Base-by-base conservation (phyloP, 2,888 invertebrate species). In the Autographa pulchrina region DNA sequence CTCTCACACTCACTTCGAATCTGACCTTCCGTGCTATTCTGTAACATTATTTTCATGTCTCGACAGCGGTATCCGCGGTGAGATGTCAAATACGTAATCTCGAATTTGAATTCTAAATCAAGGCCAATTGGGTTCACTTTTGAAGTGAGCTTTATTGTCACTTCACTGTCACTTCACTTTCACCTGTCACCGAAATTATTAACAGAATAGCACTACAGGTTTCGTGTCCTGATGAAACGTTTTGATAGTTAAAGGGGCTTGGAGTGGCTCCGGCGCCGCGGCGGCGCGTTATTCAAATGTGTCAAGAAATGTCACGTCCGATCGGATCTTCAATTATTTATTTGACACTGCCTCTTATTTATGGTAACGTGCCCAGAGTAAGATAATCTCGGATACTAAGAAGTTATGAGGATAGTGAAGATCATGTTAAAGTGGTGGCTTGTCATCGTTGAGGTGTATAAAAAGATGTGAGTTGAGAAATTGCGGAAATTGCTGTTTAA, bases 401-500 rank as follows among this genome's bases (percentile, higher is more conserved):
- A 16, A 11, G 3, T 2, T 1, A 3, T 0, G n/a, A 14, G 8
- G 20, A 16, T 9, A 0, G 0, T 11, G 54, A 43, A 16, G 71
- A 0, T 65, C 72, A 68, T 43, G 8, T 59, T 59, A 71, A 5
- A 66, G 0, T 74, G 72, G 76, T 32, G 13, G 0, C n/a, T 0
- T 5, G 41, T 35, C 54, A 56, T 35, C 58, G 31, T 13, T 25
- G 25, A 32, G n/a, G 20, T 38, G 59, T 60, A 72, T 77, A 82
- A 83, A 86, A 86, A 82, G 77, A 75, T 74, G 75, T 25, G 62
- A 70, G 76, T 67, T 67, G 74, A 76, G 70, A 81, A 82, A 85
- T 88, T 88, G 87, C 87, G 86, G 88, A 89, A 86, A 90, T 90
- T 86, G 83, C 78, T 80, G 71, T 85, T 82, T 90, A 88, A 89